Base-by-base conservation (phyloP, 2,888 invertebrate genomes). In the Merodon equestris region DNA sequence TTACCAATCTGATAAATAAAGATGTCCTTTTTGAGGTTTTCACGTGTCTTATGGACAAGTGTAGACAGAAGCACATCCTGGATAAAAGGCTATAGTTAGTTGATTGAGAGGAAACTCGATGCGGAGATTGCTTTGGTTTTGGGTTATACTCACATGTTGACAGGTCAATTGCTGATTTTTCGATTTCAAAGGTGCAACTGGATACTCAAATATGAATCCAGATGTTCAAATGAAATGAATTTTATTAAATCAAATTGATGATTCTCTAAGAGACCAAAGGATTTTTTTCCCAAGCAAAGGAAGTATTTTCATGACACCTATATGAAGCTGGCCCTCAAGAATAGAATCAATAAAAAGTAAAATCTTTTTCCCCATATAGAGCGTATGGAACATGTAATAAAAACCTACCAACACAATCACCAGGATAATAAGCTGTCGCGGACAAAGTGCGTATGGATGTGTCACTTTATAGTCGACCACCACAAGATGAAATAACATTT, bases 81-180 rank as follows among this genome's bases (percentile, higher is more conserved):
- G 61, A 38, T 56, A 14, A 10, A 9, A 73, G 17, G 36, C 61
- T n/a, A n/a, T n/a, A n/a, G n/a, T n/a, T n/a, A n/a, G n/a, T n/a
- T n/a, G 61, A 73, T 77, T 60, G 70, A 74, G 54, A 64, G 45
- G 74, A 60, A 79, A 79, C 63, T 74, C 60, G 79, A 79, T 74
- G 64, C 63, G 61, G 48, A 68, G 58, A 73, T 77, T 60, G 54
- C 58, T 79, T 74, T 74, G 74, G 79, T 74, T 74, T 68, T 10
- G 13, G 54, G 48, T 38, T 60, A 27, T 57, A 34, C 51, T 68
- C 18, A 15, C 15, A 15, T 45, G 63, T 54, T 74, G 74, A 74
- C 12, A 74, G 73, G 67, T 73, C 67, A 77, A 73, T 73, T 63
- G 72, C 48, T 15, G 48, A 63, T 63, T 64, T 51, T 56, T 27